Base-by-base conservation (phyloP, 2,797 vertebrate genomes). In the Peromyscus aztecus region DNA sequence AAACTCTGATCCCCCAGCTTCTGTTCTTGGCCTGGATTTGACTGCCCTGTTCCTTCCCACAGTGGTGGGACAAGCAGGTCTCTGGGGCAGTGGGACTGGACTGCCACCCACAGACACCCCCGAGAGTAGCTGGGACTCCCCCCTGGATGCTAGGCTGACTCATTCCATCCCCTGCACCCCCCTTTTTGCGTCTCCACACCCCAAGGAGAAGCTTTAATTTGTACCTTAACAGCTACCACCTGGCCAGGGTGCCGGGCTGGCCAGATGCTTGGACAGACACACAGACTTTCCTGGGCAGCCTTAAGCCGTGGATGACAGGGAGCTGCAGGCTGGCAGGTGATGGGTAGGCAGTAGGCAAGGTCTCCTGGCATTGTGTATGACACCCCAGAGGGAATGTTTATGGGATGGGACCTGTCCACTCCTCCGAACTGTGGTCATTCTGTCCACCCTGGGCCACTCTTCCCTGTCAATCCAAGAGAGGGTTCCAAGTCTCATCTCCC, bases 11-110 rank as follows among this genome's bases (percentile, higher is more conserved):
- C 40, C 0, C 61, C 19, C 40, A 23, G 87, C 89, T 40, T 89
- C 69, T 34, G 37, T 81, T 88, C 49, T 88, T n/a, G 49, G 81
- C 73, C 87, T 29, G 43, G 14, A 0, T 89, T 40, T 0, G 2
- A 52, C 12, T 0, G 1, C 34, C 67, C 43, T 2, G 24, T 9
- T 11, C 34, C 2, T 0, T 19, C 69, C 75, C 27, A 5, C 37
- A 17, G 0, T 0, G 12, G 23, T 2, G 29, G 29, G 31, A 67
- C 37, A 37, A 37, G 71, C 80, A 46, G 80, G 23, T 24, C 69
- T 77, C 10, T 0, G 21, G 43, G 67, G 49, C 61, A 3, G 34
- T 1, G 17, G 46, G 46, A 13, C 0, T 24, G 4, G 46, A 13
- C 0, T 24, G 4, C 63, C 55, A 7, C 24, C 46, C 23, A 3